Conservation (phyloP, 2,888 invertebrate genomes). For the Napeogenes inachia region DNA sequence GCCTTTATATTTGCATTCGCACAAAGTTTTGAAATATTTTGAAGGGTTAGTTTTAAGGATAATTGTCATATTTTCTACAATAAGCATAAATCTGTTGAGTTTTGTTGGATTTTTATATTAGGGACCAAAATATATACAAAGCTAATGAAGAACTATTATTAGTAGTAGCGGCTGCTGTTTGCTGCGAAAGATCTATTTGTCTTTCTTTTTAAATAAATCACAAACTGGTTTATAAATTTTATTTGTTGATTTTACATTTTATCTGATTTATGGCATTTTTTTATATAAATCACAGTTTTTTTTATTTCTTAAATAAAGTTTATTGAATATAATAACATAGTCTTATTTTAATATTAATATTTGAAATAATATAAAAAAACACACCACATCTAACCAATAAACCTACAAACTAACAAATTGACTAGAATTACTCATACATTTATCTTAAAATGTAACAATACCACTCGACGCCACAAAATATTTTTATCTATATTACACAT, state of each 20-base stretch:
- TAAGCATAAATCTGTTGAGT: slow-evolving; percentile 4
- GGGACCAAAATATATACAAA: slow-evolving; percentile 16
- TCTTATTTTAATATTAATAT: slow-evolving; percentile 35
- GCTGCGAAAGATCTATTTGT: slow-evolving; percentile 19
- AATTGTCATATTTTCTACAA: slow-evolving; percentile 13
- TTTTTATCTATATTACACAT: too few species aligned
- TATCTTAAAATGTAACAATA: background rate
- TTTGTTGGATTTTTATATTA: slow-evolving; percentile 18
- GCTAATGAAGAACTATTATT: background rate
- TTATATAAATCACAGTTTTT: slow-evolving; percentile 44
- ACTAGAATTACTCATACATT: slow-evolving; percentile 62
- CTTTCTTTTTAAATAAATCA: slow-evolving; percentile 45
- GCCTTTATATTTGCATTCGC: slow-evolving; percentile 28
- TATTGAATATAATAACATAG: slow-evolving; percentile 51
- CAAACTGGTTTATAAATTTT: slow-evolving; percentile 60
- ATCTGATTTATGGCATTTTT: slow-evolving; percentile 50
- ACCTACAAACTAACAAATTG: slow-evolving; percentile 30
- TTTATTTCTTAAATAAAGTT: slow-evolving; percentile 53
- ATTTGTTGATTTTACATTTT: slow-evolving; percentile 62
- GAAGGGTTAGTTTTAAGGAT: slow-evolving; percentile 28
- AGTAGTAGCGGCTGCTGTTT: too few species aligned
- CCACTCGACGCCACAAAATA: background rate
- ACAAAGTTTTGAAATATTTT: slow-evolving; percentile 22
- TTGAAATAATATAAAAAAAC: slow-evolving; percentile 44
- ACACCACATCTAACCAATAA: slow-evolving; percentile 41